Base-by-base conservation (phyloP, 2,888 invertebrate species). In the Macrosiphum euphorbiae region DNA sequence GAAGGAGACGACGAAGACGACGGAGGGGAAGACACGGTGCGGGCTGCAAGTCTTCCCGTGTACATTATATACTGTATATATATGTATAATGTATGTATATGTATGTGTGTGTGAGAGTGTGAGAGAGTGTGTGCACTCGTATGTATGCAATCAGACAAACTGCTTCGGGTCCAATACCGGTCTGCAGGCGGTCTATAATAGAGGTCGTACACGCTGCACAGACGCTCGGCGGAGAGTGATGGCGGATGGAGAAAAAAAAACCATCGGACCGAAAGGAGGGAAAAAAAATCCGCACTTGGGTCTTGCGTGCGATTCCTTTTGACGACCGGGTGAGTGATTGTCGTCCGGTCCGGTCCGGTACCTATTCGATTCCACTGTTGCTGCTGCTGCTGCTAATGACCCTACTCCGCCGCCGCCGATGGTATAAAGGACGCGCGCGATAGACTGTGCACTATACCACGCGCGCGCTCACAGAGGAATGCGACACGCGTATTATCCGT, bases 281-380 rank as follows among this genome's bases (percentile, higher is more conserved):
- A n/a, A 88, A 58, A 88, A 47, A 90, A 90, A 90, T 94, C 90
- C 93, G 85, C 90, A 58, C 85, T 90, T 90, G 90, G 90, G 93
- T 85, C 90, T 93, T 55, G 61, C 50, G 92, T n/a, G 35, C 84
- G 55, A 90, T 90, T 86, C 61, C 93, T 86, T 86, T 86, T 94
- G 93, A 94, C 90, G 93, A 86, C 90, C 93, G 93, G 93, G 93
- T 86, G 93, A 94, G 93, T 90, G 93, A 94, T 94, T 90, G 93
- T 86, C 61, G 86, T 90, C 88, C 86, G 86, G 55, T 87, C 88
- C 88, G 88, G 89, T 92, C 91, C 91, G 86, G 90, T 90, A 41
- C 87, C 61, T 47, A 86, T 86, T 28, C 28, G 44, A 86, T 47
- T 86, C 28, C 86, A 44, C 41, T 35, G 58, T 47, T 47, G 86